phyloP scores from a whole-genome alignment of 2,888 invertebrate genomes.

The Drosophila kanekoi region DNA sequence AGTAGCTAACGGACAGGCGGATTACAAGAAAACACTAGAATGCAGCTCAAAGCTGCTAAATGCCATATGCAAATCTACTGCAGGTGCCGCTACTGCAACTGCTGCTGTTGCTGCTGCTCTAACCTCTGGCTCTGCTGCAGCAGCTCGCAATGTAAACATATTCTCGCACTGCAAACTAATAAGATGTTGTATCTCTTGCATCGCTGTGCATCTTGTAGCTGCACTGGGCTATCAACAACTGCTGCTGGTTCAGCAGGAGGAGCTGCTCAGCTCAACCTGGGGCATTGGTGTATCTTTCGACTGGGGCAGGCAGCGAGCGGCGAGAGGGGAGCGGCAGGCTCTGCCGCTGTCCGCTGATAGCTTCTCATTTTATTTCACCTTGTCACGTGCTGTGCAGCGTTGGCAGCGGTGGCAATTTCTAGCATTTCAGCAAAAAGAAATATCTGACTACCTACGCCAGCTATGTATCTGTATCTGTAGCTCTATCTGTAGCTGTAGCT shows the following conservation, averaged over 20 bases:
- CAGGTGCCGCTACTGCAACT: constrained; percentile 32
- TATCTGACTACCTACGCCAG: constrained; percentile 75
- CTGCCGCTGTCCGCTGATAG: constrained; percentile 62
- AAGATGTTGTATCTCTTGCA: constrained; percentile 69
- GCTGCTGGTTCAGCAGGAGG: constrained; percentile 3
- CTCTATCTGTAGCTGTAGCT: constrained; percentile 11
- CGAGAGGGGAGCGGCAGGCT: background rate
- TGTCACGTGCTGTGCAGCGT: constrained; percentile 74
- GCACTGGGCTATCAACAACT: constrained; percentile 24
- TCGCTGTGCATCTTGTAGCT: constrained; percentile 48
- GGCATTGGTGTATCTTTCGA: constrained; percentile 36
- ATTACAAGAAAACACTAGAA: constrained; percentile 49
- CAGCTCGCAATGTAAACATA: constrained; percentile 52
- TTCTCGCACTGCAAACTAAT: constrained; percentile 69
- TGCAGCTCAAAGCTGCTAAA: constrained; percentile 49
- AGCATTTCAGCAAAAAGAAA: constrained; percentile 75
- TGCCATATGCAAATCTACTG: constrained; percentile 56
- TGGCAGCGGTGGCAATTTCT: constrained; percentile 77
- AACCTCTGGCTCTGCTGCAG: constrained; percentile 25
- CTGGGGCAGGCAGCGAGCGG: constrained; percentile 2
- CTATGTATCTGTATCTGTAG: constrained; percentile 29
- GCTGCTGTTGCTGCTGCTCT: constrained; percentile 1
- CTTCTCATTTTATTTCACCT: constrained; percentile 79
- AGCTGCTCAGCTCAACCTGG: constrained; percentile 32
- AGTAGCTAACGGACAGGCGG: constrained; percentile 49